These are phyloP conservation scores for Muntiacus reevesi DNA, from an alignment of 2,113 vertebrate species.

Conservation along the genomic window DNA sequence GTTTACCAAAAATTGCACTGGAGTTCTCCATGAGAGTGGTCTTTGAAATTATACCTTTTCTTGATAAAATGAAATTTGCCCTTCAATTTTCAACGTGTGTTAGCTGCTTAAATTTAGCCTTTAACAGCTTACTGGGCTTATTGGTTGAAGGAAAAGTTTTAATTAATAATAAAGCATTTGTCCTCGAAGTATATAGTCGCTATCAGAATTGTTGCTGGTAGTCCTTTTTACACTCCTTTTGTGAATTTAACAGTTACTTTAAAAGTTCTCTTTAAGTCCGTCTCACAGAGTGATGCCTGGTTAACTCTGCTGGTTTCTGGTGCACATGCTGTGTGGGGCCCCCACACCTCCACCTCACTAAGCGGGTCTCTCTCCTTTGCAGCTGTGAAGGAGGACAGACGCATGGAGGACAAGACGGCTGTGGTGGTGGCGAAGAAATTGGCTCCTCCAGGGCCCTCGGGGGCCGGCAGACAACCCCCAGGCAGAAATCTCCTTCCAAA, in stretches of 20 bases:
- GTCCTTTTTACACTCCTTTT: not conserved
- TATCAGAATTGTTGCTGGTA: not conserved
- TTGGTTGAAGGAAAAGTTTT: not conserved
- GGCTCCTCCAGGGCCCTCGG: not conserved
- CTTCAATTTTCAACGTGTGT: not conserved
- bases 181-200: not conserved
- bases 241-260: not conserved
- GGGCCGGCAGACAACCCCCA: conserved; percentile 66
- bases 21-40: not conserved
- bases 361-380: conserved; percentile 10
- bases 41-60: not conserved
- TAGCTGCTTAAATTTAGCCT: not conserved
- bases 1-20: not conserved
- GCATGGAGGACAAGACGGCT: conserved; percentile 65
- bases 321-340: accelerated
- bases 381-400: conserved; percentile 81
- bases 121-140: not conserved
- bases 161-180: not conserved
- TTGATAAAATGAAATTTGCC: not conserved
- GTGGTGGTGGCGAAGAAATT: conserved; percentile 66
- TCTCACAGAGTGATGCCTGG: not conserved
- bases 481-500: conserved; percentile 73
- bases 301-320: too few relatives aligned
- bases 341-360: not conserved
- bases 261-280: not conserved